Base-by-base conservation (phyloP, 1,140 invertebrate genomes). In the Drosophila nikananu region DNA sequence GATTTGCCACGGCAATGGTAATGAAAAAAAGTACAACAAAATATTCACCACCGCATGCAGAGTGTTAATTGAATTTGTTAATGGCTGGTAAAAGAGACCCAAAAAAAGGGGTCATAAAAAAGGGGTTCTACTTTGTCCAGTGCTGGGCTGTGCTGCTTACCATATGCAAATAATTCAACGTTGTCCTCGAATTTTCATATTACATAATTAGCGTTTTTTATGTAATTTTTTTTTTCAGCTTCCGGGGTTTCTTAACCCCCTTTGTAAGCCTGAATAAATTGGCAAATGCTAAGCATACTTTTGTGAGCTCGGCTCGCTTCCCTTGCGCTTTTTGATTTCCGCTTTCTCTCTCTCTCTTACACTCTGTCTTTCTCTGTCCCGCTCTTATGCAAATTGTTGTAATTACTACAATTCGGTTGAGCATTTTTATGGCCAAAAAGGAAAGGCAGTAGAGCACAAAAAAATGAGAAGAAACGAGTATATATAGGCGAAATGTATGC, bases 401-500 rank as follows among this genome's bases (percentile, higher is more conserved):
- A 89, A 89, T 89, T 89, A 89, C 84, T 89, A 90, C 86, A 89
- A 89, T 89, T 89, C 84, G 84, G 84, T 81, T 81, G 86, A 89
- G 84, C 86, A 90, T 89, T 89, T 89, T 90, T 89, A 87, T 87
- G 86, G 81, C 71, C 77, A 70, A 68, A 72, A 67, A 41, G 76
- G 70, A 81, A 72, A 77, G 55, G 41, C 27, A 42, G 75, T 37
- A 48, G 44, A 49, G 41, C 35, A 61, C 27, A 32, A 64, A 64
- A 54, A 42, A 55, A 57, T 19, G 42, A 49, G 17, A 27, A 44
- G 37, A 59, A 52, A 30, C 49, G 49, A 52, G 49, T 60, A 57
- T 58, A 64, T 64, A 62, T 51, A 70, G 37, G 46, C 44, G 57
- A 83, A 80, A 86, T 84, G 62, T 61, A 75, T 86, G 83, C 82